Evolutionary conservation across 1,140 invertebrate genomes (phyloP), one percentile per base, ranked within the genome.

Genomic region (Palaemon carinicauda): DNA sequence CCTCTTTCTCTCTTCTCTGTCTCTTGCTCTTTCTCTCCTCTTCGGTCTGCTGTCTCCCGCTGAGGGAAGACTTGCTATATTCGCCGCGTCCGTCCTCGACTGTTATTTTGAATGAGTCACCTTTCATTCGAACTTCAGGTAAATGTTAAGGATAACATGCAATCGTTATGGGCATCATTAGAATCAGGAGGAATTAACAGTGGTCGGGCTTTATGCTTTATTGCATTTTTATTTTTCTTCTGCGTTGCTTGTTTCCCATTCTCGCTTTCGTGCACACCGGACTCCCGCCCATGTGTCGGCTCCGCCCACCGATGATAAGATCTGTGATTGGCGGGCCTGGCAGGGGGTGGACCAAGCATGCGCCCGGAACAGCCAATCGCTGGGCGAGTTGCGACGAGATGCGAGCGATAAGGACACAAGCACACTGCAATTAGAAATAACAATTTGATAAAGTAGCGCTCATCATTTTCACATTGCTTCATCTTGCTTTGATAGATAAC

Each of bases 351-450:
- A 80, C 60, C 84, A 78, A 80, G 79, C 85, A 82, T 87, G 85
- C 84, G 85, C 85, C 79, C 12, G 73, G 56, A 87, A 75, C 79
- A 82, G 80, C 85, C 85, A 87, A 87, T 87, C 78, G 27, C 71
- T 77, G 85, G 33, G 71, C 80, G 73, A 82, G 84, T 86, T 82
- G 71, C 65, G 73, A 77, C 85, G 33, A 81, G 80, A 87, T 87
- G 85, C 81, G 80, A 77, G 41, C 85, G 85, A 87, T 87, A 87
- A 81, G 85, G 85, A 87, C 85, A 87, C 85, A 87, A 82, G 85
- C 85, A 82, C 85, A 87, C 79, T 87, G 85, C 85, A 87, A 87
- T 87, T 87, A 87, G 85, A 87, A 87, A 87, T 87, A 87, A 87
- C 85, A 87, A 87, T 87, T 87, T 87, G 85, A 87, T 87, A 87